Evolutionary conservation across 2,797 vertebrate genomes (phyloP), one percentile per base, ranked within the genome.

Genomic region (Notolepis coatsorum): DNA sequence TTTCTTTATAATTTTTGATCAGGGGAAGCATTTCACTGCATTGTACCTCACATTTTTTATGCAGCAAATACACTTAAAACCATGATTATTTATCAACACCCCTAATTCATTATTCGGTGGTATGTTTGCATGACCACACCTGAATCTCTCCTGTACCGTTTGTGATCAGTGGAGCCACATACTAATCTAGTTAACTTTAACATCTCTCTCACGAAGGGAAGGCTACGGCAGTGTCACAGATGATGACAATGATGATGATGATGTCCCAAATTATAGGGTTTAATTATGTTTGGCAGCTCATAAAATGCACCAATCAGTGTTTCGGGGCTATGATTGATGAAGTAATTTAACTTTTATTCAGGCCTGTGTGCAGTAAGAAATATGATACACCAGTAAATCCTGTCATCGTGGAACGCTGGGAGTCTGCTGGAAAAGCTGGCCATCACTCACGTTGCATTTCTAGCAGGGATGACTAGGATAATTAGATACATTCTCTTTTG

Each of bases 241-340:
- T 74, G 68, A 75, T 79, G 61, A 72, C 75, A 47, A 30, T 58
- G 60, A 73, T 74, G 68, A 75, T 79, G 61, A 72, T 77, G 50
- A 30, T 58, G 67, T 75, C 72, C 56, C 67, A 77, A 73, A 80
- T 77, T 39, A 70, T 54, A 51, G 37, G 39, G 42, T 66, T 78
- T 81, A 61, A 79, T 81, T 84, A 63, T 74, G 69, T 80, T 67
- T 79, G 78, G 56, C 74, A 68, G 65, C 71, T 71, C 71, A 39
- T 83, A 69, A 77, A 84, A 79, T 62, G 61, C 49, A 61, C 39
- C 51, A 62, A 54, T 80, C 68, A 84, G 65, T 73, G 50, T 80
- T 70, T 61, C 71, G 1, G 30, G 9, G 42, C 51, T 71, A 75
- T 68, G 72, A 76, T 56, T 77, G 74, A 87, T 85, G 52, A 75